Percentiles rank a stretch among this genome's conserved stretches.
Evolutionary conservation across 2,888 invertebrate species (phyloP).

Genomic region (Eupithecia exiguata): DNA sequence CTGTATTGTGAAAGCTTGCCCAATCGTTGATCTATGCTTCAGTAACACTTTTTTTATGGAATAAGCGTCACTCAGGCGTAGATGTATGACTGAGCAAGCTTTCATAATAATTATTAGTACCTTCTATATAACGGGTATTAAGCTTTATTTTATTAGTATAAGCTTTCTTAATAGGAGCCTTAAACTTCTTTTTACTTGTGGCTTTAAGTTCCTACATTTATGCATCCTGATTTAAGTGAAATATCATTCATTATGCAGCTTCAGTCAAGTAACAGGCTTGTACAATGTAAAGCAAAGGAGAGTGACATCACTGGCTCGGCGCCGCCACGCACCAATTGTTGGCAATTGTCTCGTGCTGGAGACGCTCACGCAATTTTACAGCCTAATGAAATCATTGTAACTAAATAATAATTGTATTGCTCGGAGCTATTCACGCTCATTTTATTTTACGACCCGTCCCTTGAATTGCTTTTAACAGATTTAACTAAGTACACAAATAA

Average conservation of each 20-base stretch:
- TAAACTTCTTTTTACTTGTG: no score
- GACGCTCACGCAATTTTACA: slow-evolving; percentile 57
- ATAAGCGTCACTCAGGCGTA: no score
- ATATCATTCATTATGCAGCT: background rate
- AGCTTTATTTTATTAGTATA: no score
- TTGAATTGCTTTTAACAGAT: slow-evolving; percentile 30
- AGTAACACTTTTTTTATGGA: no score
- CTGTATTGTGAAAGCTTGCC: no score
- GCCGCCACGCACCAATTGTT: slow-evolving; percentile 77
- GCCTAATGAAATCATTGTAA: slow-evolving; percentile 72
- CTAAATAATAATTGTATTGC: slow-evolving; percentile 70
- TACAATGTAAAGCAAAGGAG: slow-evolving; percentile 42
- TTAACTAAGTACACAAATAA: slow-evolving; percentile 1
- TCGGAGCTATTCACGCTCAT: slow-evolving; percentile 35
- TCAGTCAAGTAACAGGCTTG: background rate
- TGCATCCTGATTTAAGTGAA: background rate
- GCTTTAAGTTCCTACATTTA: background rate
- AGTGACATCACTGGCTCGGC: slow-evolving; percentile 80
- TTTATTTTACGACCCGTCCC: slow-evolving; percentile 48
- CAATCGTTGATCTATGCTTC: no score
- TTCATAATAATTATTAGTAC: no score
- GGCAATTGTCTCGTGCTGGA: slow-evolving; percentile 75
- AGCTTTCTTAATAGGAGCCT: no score
- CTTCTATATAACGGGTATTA: no score
- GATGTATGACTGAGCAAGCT: no score